Conservation (phyloP, 2,113 vertebrate species). For the Eolophus roseicapilla region DNA sequence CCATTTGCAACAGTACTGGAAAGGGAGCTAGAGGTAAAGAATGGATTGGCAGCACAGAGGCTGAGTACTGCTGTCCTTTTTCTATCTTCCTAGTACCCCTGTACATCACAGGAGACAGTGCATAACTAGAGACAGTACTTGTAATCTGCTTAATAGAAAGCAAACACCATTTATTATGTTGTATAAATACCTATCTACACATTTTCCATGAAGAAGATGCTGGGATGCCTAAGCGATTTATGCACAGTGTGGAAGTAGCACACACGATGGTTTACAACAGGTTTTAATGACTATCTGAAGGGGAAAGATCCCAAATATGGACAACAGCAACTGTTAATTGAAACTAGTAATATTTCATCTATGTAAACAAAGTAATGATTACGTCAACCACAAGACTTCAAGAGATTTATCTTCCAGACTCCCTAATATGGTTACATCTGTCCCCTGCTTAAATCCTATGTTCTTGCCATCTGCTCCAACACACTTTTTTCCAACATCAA, state of each 20-base stretch:
- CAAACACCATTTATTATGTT: not conserved
- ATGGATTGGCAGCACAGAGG: not conserved
- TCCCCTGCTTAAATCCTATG: slow-evolving; percentile 75
- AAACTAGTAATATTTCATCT: slow-evolving; percentile 14
- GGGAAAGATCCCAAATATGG: slow-evolving; percentile 56
- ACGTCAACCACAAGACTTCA: slow-evolving; percentile 46
- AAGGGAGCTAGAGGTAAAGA: not conserved
- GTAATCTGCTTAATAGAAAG: not conserved
- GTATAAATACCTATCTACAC: not conserved
- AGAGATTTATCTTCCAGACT: slow-evolving; percentile 69
- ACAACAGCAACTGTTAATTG: slow-evolving; percentile 38
- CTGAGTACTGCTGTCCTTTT: not conserved
- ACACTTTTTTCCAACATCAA: slow-evolving; percentile 37
- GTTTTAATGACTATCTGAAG: slow-evolving; percentile 40
- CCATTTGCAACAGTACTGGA: not conserved
- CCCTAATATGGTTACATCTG: slow-evolving; percentile 69
- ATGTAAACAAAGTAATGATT: slow-evolving; percentile 58
- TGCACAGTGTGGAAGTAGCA: not conserved
- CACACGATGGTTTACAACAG: slow-evolving; percentile 51
- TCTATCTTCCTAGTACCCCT: not conserved
- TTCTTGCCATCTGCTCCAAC: slow-evolving; percentile 75
- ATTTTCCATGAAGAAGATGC: not conserved
- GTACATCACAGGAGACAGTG: not conserved
- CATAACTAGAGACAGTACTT: not conserved
- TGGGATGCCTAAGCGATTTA: slow-evolving; percentile 27